Conservation (phyloP, 2,113 vertebrate species). For the Fregata magnificens region DNA sequence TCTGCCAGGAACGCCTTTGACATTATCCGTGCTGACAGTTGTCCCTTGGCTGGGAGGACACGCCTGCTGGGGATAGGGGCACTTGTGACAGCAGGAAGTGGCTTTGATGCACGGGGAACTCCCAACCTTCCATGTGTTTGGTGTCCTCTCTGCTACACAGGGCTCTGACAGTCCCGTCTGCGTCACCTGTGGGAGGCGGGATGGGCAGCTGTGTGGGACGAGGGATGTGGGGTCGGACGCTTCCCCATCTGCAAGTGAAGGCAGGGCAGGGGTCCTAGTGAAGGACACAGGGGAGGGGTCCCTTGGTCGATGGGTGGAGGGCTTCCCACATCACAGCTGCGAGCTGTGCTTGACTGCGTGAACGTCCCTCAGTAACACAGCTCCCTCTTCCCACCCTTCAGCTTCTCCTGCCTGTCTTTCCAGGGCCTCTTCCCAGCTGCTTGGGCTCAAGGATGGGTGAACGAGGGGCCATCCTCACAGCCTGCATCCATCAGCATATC, state of each 20-base stretch:
- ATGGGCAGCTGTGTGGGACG: not conserved
- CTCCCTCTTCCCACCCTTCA: not conserved
- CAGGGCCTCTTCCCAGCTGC: not conserved
- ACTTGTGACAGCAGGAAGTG: not conserved
- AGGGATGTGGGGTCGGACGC: not conserved
- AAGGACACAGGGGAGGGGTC: not conserved
- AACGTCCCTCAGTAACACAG: not conserved
- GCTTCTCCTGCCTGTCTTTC: not conserved
- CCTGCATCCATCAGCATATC: not conserved
- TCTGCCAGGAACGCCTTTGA: not conserved
- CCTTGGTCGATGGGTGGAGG: not conserved
- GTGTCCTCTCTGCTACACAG: not conserved
- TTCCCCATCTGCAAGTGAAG: not conserved
- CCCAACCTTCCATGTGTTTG: not conserved
- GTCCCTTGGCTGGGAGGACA: not conserved
- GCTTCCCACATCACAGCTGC: not conserved
- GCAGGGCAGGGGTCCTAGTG: not conserved
- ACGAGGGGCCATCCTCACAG: not conserved
- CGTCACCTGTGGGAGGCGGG: not conserved
- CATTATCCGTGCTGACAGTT: not conserved
- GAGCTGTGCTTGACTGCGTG: not conserved
- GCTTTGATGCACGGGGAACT: not conserved
- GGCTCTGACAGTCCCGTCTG: not conserved
- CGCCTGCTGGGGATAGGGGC: not conserved
- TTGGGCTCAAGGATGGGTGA: not conserved